Conservation (phyloP, 2,113 vertebrate genomes). For the Rhea pennata region DNA sequence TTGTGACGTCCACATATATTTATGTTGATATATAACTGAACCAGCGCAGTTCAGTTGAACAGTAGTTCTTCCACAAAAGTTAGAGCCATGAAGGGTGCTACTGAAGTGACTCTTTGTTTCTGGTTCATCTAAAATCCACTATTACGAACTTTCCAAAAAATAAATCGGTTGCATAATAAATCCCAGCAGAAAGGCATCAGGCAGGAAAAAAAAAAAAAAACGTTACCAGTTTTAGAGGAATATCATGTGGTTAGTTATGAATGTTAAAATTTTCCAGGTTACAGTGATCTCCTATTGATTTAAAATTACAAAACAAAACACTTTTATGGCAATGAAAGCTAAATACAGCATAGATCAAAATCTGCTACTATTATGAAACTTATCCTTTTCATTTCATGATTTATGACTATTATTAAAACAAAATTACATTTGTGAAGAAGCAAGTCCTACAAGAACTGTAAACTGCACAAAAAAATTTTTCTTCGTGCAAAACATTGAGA, state of each 20-base stretch:
- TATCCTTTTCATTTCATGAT: constrained; percentile 57
- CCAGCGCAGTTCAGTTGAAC: background rate
- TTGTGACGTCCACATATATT: background rate
- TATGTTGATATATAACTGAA: background rate
- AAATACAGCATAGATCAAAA: constrained; percentile 36
- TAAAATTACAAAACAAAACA: background rate
- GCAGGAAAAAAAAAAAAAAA: background rate
- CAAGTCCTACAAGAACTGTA: constrained; percentile 37
- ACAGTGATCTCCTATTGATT: background rate
- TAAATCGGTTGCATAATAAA: background rate
- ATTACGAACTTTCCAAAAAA: constrained; percentile 4
- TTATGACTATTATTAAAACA: constrained; percentile 67
- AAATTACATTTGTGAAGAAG: constrained; percentile 54
- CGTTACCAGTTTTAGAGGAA: background rate
- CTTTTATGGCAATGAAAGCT: background rate
- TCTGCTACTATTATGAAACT: constrained; percentile 47
- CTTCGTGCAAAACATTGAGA: background rate
- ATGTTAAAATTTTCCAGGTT: background rate
- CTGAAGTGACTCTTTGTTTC: background rate
- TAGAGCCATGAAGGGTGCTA: background rate
- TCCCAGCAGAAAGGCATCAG: background rate
- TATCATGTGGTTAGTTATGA: background rate
- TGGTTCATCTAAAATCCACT: constrained; percentile 1
- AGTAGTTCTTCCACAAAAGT: background rate
- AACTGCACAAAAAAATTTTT: background rate